Base-by-base conservation (phyloP, 2,797 vertebrate species). In the Anableps anableps region DNA sequence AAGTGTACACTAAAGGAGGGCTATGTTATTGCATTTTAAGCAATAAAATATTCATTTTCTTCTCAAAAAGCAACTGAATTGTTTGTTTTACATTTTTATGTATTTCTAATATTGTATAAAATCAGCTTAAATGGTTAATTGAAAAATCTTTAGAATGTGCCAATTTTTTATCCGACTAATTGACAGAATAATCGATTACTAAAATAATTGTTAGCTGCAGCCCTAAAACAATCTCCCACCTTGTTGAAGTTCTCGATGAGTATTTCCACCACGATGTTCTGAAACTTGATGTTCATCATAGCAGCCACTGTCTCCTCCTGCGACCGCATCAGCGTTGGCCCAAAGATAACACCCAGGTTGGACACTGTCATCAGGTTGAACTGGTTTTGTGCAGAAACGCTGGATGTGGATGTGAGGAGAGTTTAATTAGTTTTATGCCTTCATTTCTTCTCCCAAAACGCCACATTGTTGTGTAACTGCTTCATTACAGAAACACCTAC, bases 281-380 rank as follows among this genome's bases (percentile, higher is more conserved):
- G 99, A 94, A 99, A 99, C 91, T 99, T 99, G 88, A 99, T 99
- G 93, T 99, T 99, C 97, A 99, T 98, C 98, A 99, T 99, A 77
- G 99, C 98, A 4, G 99, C 99, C 88, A 99, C 99, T 0, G 99
- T 99, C 94, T 99, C 98, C 84, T 99, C 98, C 85, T 99, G 98
- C 0, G 98, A 97, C 80, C 98, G 95, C 98, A 99, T 99, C 77
- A 99, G 92, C 0, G 98, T 99, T 45, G 99, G 99, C 50, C 98
- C 99, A 84, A 99, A 99, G 93, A 99, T 97, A 88, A 99, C 98
- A 0, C 98, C 98, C 82, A 99, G 97, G 95, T 99, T 99, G 80
- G 99, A 99, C 77, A 99, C 93, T 0, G 98, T 99, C 99, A 99
- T 99, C 91, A 99, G 95, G 92, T 99, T 99, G 87, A 95, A 96